Evolutionary conservation across 2,797 vertebrate species (phyloP).

Genomic region (Paguma larvata): DNA sequence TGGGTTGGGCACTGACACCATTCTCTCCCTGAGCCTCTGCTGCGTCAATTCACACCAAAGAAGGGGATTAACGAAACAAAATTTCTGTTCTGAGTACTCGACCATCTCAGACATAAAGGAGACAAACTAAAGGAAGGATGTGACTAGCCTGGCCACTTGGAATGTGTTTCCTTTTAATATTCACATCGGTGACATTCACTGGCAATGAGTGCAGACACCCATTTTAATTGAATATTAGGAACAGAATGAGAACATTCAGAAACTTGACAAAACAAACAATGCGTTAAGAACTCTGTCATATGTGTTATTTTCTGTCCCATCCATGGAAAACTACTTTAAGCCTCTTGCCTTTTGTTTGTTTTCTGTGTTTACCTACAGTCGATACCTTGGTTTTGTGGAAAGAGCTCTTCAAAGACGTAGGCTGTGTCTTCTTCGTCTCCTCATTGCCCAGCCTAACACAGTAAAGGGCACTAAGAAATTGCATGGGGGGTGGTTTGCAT

Average conservation of each 20-base stretch:
- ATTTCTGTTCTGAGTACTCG: background rate
- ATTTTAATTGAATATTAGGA: conserved; percentile 28
- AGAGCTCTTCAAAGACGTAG: background rate
- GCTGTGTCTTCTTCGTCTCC: background rate
- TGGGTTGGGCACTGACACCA: background rate
- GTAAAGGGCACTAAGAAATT: background rate
- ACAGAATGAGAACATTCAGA: background rate
- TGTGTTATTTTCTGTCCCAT: background rate
- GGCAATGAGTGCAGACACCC: background rate
- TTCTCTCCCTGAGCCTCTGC: background rate
- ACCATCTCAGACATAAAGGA: background rate
- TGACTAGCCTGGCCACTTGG: background rate
- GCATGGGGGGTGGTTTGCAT: rapidly evolving
- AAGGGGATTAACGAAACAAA: background rate
- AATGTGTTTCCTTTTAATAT: conserved; percentile 12
- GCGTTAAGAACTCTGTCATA: background rate
- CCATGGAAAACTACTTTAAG: background rate
- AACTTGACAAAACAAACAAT: background rate
- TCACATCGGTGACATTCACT: background rate
- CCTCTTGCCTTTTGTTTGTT: background rate
- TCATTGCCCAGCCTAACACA: background rate
- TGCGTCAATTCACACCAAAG: background rate
- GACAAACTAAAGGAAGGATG: conserved; percentile 14
- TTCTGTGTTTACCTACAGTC: background rate
- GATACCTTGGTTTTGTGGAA: background rate